Evolutionary conservation across 2,797 vertebrate species (phyloP), one percentile per base, ranked within the genome.

Genomic region (Vireo griseus): DNA sequence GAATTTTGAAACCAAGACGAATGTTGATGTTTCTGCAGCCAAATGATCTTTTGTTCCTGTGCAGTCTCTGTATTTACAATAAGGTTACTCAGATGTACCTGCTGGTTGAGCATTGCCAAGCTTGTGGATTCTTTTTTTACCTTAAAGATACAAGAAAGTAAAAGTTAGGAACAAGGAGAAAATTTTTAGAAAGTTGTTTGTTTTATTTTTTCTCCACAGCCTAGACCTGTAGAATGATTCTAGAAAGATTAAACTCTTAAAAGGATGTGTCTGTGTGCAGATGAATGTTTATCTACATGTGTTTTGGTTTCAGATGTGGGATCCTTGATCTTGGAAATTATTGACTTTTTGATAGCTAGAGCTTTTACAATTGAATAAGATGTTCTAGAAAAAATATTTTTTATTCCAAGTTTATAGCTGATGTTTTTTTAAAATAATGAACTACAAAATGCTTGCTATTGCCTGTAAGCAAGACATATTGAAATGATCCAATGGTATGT

Each of bases 191-290:
- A 35, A 48, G 11, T 25, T 35, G 11, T 15, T 42, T 37, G 5
- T 2, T 35, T 68, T 10, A 8, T 59, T 25, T 12, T 2, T 0
- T 2, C 11, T 5, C 3, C 16, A 13, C 16, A 65, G 18, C 6
- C 10, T 15, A 67, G 8, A 45, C 22, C 17, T 48, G 14, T 44
- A 51, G 24, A 37, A 5, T 48, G 20, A 45, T 26, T 68, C 2
- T 45, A 22, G 18, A 54, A 57, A 66, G 16, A 4, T 59, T 61
- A n/a, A 79, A 57, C 6, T 13, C 5, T 33, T 31, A 14, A 42
- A 33, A 35, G 3, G 4, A 0, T 21, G 3, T 37, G 8, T 42
- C 16, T 80, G 7, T 13, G 10, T 62, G 13, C 33, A 31, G 4
- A 2, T 25, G 31, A 47, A 24, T 16, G 2, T 31, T 9, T 28